Evolutionary conservation across 1,140 invertebrate species (phyloP), one percentile per base, ranked within the genome.

Genomic region (Drosophila bifasciata): DNA sequence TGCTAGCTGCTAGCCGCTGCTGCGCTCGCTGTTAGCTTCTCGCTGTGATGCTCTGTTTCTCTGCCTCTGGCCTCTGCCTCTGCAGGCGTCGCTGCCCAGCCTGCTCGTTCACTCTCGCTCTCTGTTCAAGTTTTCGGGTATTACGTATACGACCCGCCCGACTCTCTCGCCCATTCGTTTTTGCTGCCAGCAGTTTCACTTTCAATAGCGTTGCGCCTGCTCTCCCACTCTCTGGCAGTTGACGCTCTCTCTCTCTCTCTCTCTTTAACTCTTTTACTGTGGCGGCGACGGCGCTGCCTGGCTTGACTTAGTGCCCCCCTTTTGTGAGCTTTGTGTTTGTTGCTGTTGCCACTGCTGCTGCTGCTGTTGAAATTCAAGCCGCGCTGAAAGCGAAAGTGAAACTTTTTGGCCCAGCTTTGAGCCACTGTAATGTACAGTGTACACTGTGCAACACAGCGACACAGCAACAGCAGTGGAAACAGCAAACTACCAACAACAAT

Each of bases 321-420:
- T 86, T 70, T 62, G 56, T 44, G 39, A 44, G 28, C 63, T 46
- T 61, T 64, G 50, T 49, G 46, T 76, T 45, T 76, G 48, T 23
- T 64, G 36, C 23, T 55, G 48, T 48, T 55, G 45, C 5, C 25
- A 17, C 32, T 41, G 32, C 44, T 56, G 36, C 25, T 56, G 49
- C 25, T 46, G 21, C 70, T 73, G 63, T 84, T 85, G 75, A 86
- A 79, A 74, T 76, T 77, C 73, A 80, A 78, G 71, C 74, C 68
- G 57, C 59, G 61, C 66, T 67, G 78, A 89, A 89, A 89, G 85
- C 85, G 86, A 89, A 89, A 89, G 85, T 89, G 85, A 85, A 89
- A 89, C 86, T 89, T 83, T 88, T 88, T 79, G 51, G 62, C 59
- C 48, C 68, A 67, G 75, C 77, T 88, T 86, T 88, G 69, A 76